These are phyloP conservation scores for Heliothis subflexa DNA, from an alignment of 1,140 invertebrate genomes.

Conservation along the genomic window DNA sequence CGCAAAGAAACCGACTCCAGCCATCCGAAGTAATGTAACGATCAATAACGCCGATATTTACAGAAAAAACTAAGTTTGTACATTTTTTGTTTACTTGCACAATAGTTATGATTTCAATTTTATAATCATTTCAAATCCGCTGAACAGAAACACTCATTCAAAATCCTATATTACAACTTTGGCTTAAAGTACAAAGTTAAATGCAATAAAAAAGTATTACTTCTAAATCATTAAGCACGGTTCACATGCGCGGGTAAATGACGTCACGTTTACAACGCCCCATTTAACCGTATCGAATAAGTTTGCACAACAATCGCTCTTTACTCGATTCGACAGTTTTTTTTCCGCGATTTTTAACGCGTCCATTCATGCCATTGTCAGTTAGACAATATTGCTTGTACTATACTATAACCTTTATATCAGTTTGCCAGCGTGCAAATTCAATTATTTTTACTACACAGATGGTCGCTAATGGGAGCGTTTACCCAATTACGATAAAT, in stretches of 20 bases:
- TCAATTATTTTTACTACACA: slow-evolving; percentile 78
- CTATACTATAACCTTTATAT: slow-evolving; percentile 63
- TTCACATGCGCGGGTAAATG: slow-evolving; percentile 73
- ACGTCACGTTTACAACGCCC: slow-evolving; percentile 74
- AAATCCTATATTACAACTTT: background rate
- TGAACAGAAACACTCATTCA: background rate
- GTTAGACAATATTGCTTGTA: slow-evolving; percentile 63
- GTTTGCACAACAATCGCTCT: slow-evolving; percentile 83
- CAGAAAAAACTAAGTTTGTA: slow-evolving; percentile 60
- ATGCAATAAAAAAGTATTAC: slow-evolving; percentile 34
- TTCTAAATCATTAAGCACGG: slow-evolving; percentile 82
- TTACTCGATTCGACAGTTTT: slow-evolving; percentile 80
- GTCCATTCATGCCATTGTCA: slow-evolving; percentile 68
- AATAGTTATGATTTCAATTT: slow-evolving; percentile 36
- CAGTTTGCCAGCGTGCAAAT: slow-evolving; percentile 78
- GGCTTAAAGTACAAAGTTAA: slow-evolving; percentile 15
- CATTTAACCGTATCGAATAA: slow-evolving; percentile 81
- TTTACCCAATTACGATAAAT: slow-evolving; percentile 69
- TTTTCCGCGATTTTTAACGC: slow-evolving; percentile 79
- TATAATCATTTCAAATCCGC: slow-evolving; percentile 17
- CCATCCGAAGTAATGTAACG: background rate
- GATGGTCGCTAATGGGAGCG: slow-evolving; percentile 62
- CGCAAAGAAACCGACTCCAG: slow-evolving; percentile 68
- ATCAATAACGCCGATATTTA: slow-evolving; percentile 57
- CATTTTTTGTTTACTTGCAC: slow-evolving; percentile 8